Conservation (phyloP, 2,888 invertebrate species). For the Cantharis rustica region DNA sequence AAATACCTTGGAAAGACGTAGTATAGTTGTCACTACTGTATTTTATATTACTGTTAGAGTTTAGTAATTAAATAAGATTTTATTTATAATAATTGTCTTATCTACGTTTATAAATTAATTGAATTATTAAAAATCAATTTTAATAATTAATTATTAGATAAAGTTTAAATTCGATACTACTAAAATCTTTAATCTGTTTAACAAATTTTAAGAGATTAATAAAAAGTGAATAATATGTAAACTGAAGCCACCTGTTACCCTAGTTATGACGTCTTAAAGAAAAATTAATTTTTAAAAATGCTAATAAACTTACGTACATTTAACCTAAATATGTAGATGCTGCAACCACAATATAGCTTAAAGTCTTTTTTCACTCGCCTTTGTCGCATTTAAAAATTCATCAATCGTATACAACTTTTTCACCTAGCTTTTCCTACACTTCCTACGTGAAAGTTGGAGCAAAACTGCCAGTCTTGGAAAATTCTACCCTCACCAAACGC, state of each 20-base stretch:
- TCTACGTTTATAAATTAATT: background rate
- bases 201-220: constrained; percentile 2
- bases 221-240: constrained; percentile 11
- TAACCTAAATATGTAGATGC: background rate
- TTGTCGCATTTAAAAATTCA: constrained; percentile 15
- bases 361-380: background rate
- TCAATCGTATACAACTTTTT: constrained; percentile 16
- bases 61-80: background rate
- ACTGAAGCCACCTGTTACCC: constrained; percentile 38
- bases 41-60: background rate
- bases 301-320: constrained; percentile 3
- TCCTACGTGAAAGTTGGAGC: constrained; percentile 38
- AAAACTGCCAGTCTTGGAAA: constrained; percentile 47
- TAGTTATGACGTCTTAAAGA: constrained; percentile 20
- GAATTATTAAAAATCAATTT: background rate
- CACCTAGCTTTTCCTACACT: constrained; percentile 34
- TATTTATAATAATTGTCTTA: background rate
- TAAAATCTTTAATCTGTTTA: background rate
- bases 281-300: background rate
- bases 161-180: background rate
- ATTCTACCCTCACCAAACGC: constrained; percentile 49
- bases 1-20: background rate
- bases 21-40: background rate
- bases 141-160: background rate
- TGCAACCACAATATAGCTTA: background rate